Evolutionary conservation across 2,797 vertebrate genomes (phyloP), one percentile per base, ranked within the genome.

Genomic region (Malacoctenus gilli): DNA sequence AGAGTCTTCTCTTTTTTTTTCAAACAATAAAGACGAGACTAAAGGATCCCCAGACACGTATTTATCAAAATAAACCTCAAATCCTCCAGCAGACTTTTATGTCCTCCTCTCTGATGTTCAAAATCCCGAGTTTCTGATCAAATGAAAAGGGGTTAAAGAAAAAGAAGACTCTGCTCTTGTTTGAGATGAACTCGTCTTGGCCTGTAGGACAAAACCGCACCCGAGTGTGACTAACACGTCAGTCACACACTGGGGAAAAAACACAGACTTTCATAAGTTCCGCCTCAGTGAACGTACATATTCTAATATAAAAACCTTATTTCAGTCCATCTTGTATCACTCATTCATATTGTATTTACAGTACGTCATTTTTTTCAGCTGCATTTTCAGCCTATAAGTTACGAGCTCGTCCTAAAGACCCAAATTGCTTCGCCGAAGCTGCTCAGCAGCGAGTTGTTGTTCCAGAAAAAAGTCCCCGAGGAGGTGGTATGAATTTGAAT

Each of bases 401-500:
- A 52, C 68, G 41, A 79, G 70, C 70, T 67, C 47, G 28, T 36
- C 64, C 58, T 38, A 37, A 3, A 19, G 53, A 30, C 32, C 46
- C 19, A 14, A 12, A 31, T 13, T 38, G 31, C 37, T 61, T 21
- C 12, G 22, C 25, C 34, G 53, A 57, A 53, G 35, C 62, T 43
- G 47, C 51, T 73, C 57, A 37, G 42, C 8, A 52, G 59, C n/a
- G 10, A 59, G 31, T 25, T 74, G 60, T 73, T 77, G 60, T 65
- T 72, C 22, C 43, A 47, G 10, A 65, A 64, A 74, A 34, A 28
- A 5, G 37, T 72, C 67, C 78, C 76, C 0, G 40, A 79, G 73
- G 75, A 70, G 60, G 39, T 35, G 42, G 35, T 54, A 47, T 75
- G 74, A 80, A 82, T 85, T 64, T 68, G 59, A 76, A 80, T 59